Evolutionary conservation across 2,888 invertebrate species (phyloP), one percentile per base, ranked within the genome.

Genomic region (Malthinus flaveolus): DNA sequence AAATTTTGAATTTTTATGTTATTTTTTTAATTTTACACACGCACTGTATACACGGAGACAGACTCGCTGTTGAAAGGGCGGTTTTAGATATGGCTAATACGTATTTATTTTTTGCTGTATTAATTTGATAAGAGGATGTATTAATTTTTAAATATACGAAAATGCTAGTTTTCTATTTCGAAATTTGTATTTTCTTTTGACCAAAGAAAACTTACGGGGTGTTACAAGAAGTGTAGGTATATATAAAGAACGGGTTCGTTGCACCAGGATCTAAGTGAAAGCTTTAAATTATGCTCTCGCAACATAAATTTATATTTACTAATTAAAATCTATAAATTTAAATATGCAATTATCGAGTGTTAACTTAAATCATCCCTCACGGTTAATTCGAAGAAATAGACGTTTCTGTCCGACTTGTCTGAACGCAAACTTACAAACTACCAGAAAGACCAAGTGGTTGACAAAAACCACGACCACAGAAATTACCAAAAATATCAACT

Each of bases 81-180:
- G 35, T 9, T 31, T 23, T 23, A 23, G 23, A 23, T 23, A 23
- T 23, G 23, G 23, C 23, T 23, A 33, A 13, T 23, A 31, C 44
- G 34, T 45, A 53, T 32, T 37, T 53, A 53, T 53, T 53, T 53
- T 46, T 53, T 53, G 12, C 31, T 44, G 35, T 33, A 46, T 31
- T 53, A 8, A 32, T 12, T 50, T 42, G 39, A 42, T 31, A 15
- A 49, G 31, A 32, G 13, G 12, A 13, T 47, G 7, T 51, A 9
- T 46, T 36, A 9, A 34, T 53, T 53, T 48, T 32, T 54, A 42
- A 54, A 54, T 54, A 54, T 54, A 54, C 36, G 54, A 54, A 54
- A 54, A 48, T 54, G 48, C 34, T 54, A 39, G 48, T 33, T 54
- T 53, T 54, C 39, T 54, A 39, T 10, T 15, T 49, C 33, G 7